Percentiles rank a stretch among this genome's conserved stretches.
These are phyloP conservation scores for Samia ricini DNA, from an alignment of 1,140 invertebrate species.

Conservation along the genomic window DNA sequence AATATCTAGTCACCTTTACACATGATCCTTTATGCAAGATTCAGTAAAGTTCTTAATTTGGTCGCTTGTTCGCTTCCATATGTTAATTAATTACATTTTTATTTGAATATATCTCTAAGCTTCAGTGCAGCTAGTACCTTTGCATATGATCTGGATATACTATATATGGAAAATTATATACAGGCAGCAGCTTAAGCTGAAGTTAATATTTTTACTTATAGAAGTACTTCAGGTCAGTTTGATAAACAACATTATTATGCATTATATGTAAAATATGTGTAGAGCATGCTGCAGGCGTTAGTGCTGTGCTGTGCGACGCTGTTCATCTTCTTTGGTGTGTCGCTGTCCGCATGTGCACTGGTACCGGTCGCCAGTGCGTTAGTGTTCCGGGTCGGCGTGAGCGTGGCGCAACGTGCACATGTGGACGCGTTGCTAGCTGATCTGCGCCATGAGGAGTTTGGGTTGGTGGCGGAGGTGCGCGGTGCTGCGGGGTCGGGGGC, in stretches of 20 bases:
- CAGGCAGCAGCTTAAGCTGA: not conserved
- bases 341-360: slow-evolving; percentile 28
- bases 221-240: not conserved
- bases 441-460: slow-evolving; percentile 34
- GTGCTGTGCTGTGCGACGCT: slow-evolving; percentile 47
- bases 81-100: no score
- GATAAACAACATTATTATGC: not conserved
- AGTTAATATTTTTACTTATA: not conserved
- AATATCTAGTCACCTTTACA: no score
- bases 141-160: no score
- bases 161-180: not conserved
- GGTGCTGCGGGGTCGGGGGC: slow-evolving; percentile 18
- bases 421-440: not conserved
- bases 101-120: no score
- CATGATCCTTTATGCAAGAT: no score
- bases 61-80: no score
- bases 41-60: no score
- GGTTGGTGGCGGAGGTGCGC: slow-evolving; percentile 43
- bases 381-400: not conserved
- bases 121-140: not conserved
- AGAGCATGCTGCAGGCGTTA: slow-evolving; percentile 48
- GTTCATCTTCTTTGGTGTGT: slow-evolving; percentile 54
- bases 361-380: slow-evolving; percentile 28
- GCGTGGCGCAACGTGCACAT: not conserved
- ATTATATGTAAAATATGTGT: not conserved